These are phyloP conservation scores for Lutjanus campechanus DNA, from an alignment of 2,797 vertebrate species.

Conservation along the genomic window DNA sequence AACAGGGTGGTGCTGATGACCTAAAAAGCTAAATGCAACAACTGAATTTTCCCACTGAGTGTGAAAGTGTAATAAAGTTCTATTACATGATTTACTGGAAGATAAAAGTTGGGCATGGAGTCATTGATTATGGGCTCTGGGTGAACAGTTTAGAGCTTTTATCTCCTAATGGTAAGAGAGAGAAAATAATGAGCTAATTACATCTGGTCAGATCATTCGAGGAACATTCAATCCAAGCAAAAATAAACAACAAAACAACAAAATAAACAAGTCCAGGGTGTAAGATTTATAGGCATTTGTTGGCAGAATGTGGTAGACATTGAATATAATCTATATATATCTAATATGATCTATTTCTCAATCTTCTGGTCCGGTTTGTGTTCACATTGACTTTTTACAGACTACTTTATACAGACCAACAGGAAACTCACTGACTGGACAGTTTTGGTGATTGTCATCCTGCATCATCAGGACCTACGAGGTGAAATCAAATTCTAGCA, in stretches of 20 bases:
- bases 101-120: background rate
- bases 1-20: background rate
- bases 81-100: background rate
- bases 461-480: no score
- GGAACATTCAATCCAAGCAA: background rate
- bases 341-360: no score
- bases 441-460: no score
- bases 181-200: background rate
- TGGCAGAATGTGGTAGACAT: no score
- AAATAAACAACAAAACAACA: background rate
- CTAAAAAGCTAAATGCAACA: background rate
- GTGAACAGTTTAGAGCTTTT: background rate
- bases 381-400: no score
- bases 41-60: accelerated
- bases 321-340: no score
- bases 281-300: no score
- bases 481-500: no score
- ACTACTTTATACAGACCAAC: no score
- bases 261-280: no score
- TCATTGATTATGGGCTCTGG: background rate
- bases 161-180: background rate
- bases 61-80: background rate
- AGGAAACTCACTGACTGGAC: no score
- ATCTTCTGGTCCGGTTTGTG: no score
- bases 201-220: background rate